Percentiles rank a stretch among this genome's conserved stretches.
These are phyloP conservation scores for Lithobates pipiens DNA, from an alignment of 2,797 vertebrate species.

Conservation along the genomic window DNA sequence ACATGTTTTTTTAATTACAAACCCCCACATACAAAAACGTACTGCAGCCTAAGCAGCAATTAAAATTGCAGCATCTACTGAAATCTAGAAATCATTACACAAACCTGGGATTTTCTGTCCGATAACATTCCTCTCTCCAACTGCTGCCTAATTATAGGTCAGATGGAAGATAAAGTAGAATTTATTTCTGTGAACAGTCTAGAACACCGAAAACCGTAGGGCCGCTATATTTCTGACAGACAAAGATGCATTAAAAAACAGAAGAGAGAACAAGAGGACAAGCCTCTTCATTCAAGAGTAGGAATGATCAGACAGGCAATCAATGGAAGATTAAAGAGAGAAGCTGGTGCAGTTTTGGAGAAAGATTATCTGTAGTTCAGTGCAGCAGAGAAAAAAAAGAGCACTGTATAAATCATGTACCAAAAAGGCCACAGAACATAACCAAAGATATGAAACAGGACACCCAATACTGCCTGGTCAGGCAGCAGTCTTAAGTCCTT, in stretches of 20 bases:
- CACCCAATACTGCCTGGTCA: too few species aligned
- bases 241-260: conserved; percentile 18
- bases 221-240: conserved; percentile 1
- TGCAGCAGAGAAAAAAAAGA: neutral
- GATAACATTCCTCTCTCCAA: neutral
- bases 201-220: neutral
- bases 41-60: neutral
- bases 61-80: neutral
- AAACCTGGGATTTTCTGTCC: neutral
- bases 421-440: too few species aligned
- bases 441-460: too few species aligned
- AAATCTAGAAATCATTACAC: neutral
- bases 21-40: neutral
- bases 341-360: conserved; percentile 1
- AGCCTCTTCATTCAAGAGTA: neutral
- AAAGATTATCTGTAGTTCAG: neutral
- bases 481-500: too few species aligned
- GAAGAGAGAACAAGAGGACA: neutral
- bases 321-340: conserved; percentile 31
- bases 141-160: conserved; percentile 28
- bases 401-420: neutral
- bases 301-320: conserved; percentile 39
- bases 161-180: conserved; percentile 23
- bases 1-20: neutral
- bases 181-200: neutral